A percentile compares a stretch with the other conserved stretches of the same genome.
Conservation (phyloP, 2,888 invertebrate species). For the Folsomia manolachei region DNA sequence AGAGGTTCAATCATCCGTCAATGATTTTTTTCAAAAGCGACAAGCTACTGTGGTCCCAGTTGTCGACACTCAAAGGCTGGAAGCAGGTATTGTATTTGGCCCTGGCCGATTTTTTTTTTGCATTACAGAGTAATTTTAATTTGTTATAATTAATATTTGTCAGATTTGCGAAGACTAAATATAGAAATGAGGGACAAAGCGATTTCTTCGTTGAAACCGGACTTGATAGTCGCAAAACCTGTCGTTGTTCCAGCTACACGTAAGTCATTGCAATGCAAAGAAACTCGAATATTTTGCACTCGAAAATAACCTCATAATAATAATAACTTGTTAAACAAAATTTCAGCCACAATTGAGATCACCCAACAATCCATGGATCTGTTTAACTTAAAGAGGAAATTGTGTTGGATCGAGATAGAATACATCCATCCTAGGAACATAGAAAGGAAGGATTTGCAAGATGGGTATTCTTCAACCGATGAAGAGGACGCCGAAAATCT, state of each 20-base stretch:
- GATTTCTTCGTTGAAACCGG: neutral
- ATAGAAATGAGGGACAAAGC: neutral
- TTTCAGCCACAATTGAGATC: neutral
- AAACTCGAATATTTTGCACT: too few species aligned
- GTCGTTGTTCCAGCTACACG: too few species aligned
- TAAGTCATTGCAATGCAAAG: too few species aligned
- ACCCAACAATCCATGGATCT: neutral
- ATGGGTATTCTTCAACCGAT: neutral
- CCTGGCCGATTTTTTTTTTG: too few species aligned
- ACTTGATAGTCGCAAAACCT: neutral
- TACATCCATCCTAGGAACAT: constrained; percentile 1
- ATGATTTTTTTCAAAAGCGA: neutral
- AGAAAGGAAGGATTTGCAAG: neutral
- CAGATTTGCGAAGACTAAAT: neutral
- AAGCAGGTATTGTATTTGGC: neutral
- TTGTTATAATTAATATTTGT: neutral
- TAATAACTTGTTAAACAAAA: too few species aligned
- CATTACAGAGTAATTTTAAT: too few species aligned
- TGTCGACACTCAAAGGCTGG: neutral
- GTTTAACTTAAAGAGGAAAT: neutral
- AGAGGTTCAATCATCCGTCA: constrained; percentile 64
- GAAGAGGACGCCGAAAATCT: neutral
- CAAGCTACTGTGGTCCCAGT: neutral
- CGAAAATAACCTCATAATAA: neutral
- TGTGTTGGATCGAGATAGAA: neutral